Conservation (phyloP, 2,888 invertebrate genomes). For the Ptychoptera contaminata region DNA sequence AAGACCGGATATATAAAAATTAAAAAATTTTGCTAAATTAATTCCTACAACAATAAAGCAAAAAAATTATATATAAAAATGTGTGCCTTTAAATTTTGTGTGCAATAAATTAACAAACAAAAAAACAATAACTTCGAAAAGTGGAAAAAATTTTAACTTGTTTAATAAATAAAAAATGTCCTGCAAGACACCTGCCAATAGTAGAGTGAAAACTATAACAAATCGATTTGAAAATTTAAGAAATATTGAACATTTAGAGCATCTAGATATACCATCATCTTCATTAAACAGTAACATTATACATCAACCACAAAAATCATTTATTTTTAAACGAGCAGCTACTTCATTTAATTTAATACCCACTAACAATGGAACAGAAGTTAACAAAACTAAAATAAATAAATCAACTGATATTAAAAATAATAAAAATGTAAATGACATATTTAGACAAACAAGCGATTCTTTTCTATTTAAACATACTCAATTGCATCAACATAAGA, state of each 20-base stretch:
- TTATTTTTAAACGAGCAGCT: constrained; percentile 13
- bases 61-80: no score
- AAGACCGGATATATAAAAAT: no score
- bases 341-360: constrained; percentile 13
- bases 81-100: no score
- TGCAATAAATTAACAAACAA: no score
- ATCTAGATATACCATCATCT: constrained; percentile 1
- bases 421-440: constrained; percentile 8
- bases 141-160: no score
- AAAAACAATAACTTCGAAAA: neutral
- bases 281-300: constrained; percentile 1
- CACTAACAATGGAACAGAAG: constrained; percentile 12
- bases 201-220: constrained; percentile 45
- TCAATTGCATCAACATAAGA: neutral
- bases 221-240: constrained; percentile 44
- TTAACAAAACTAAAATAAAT: constrained; percentile 13
- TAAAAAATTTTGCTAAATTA: no score
- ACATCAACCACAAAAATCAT: neutral
- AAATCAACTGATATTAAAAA: constrained; percentile 13
- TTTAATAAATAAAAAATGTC: constrained; percentile 10
- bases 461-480: constrained; percentile 5
- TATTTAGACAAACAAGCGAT: constrained; percentile 15
- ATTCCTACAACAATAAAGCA: no score
- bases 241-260: constrained; percentile 12
- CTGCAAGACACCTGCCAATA: constrained; percentile 16